phyloP scores from a whole-genome alignment of 2,113 vertebrate species.

The Actinemys pallida region DNA sequence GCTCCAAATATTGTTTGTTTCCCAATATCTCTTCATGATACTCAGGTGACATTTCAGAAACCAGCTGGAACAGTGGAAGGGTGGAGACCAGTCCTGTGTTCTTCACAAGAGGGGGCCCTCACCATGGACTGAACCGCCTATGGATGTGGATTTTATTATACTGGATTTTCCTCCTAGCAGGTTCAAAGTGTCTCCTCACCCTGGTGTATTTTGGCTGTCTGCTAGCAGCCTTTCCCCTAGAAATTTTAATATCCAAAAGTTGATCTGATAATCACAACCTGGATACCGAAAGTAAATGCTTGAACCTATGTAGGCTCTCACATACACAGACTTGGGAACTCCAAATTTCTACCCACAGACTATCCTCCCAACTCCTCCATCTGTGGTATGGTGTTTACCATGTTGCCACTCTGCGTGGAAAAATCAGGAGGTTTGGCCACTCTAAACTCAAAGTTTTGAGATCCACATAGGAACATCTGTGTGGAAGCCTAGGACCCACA shows the following conservation, averaged over 20 bases:
- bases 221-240: background rate
- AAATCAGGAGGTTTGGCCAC: background rate
- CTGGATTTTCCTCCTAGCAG: background rate
- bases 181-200: background rate
- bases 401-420: background rate
- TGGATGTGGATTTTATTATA: background rate
- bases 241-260: background rate
- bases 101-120: background rate
- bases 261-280: background rate
- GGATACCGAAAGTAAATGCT: background rate
- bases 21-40: background rate
- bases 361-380: background rate
- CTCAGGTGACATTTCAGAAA: background rate
- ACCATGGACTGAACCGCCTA: background rate
- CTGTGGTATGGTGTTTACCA: background rate
- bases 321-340: background rate
- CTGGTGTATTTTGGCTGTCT: background rate
- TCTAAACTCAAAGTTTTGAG: background rate
- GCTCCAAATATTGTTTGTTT: background rate
- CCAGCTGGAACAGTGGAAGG: fast-evolving
- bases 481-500: too few species aligned
- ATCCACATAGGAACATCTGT: background rate
- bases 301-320: background rate
- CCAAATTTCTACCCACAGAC: background rate
- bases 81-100: background rate